Base-by-base conservation (phyloP, 2,113 vertebrate species). In the Conger conger region DNA sequence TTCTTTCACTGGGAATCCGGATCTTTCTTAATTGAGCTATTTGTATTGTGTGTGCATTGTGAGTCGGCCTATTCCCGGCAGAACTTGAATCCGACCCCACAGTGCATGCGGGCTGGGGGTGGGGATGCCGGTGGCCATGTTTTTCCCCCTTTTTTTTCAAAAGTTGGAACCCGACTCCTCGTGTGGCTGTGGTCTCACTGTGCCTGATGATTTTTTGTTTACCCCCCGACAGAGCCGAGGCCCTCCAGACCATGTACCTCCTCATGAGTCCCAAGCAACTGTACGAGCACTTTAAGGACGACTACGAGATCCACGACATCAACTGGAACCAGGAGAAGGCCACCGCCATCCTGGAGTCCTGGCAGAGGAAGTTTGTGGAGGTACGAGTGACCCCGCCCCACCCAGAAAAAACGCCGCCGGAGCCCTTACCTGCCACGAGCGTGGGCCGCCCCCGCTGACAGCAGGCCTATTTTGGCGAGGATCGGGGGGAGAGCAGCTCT, bases 291-390 rank as follows among this genome's bases (percentile, higher is more conserved):
- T 99, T 98, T 94, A 97, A 97, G 89, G 98, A 98, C 0, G 97
- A 99, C 94, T 99, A 99, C 0, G 97, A 99, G 94, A 99, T 99
- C 35, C 98, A 99, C 0, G 97, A 99, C 93, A 99, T 99, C 84
- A 98, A 96, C 95, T 99, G 98, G 98, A 99, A 96, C 0, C 97
- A 99, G 88, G 97, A 98, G 35, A 99, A 99, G 92, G 98, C 98
- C 0, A 91, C 95, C 0, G 96, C 95, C 35, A 98, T 99, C 92
- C 95, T 99, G 84, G 97, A 98, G 89, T 96, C 97, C 76, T 99
- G 98, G 98, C 98, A 99, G 94, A 95, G 98, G 91, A 97, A 98
- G 89, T 99, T 99, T 0, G 98, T 99, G 63, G 97, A 99, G 97
- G 98, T 99, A 88, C 80, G 85, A 82, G 30, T 80, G 20, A 79